These are phyloP conservation scores for Pachyuromys duprasi DNA, from an alignment of 2,797 vertebrate genomes.

Conservation along the genomic window DNA sequence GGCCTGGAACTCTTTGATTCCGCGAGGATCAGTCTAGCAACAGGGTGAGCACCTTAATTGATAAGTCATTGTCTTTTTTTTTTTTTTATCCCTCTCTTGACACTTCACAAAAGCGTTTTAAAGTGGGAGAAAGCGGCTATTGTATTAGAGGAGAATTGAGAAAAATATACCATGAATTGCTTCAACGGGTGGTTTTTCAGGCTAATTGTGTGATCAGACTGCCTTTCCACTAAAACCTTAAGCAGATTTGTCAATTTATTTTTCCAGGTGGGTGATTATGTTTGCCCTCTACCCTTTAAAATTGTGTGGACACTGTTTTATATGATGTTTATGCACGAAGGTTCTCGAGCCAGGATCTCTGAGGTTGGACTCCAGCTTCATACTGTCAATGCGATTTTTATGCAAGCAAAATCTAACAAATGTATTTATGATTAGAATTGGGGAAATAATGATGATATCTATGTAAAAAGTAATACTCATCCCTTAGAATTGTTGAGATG, in stretches of 20 bases:
- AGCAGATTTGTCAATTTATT: background rate
- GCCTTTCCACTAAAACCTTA: background rate
- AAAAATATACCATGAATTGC: background rate
- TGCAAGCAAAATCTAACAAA: background rate
- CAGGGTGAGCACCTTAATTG: slow-evolving; percentile 33
- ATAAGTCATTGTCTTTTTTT: background rate
- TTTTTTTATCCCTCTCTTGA: background rate
- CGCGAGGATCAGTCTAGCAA: background rate
- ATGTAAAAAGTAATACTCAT: background rate
- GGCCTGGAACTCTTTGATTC: background rate
- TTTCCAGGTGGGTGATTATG: background rate
- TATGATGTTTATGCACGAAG: background rate
- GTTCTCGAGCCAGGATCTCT: slow-evolving; percentile 29
- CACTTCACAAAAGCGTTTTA: background rate
- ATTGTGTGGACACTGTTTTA: background rate
- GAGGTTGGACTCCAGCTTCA: background rate
- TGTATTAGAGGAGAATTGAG: background rate
- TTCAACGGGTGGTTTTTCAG: background rate
- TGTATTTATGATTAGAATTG: background rate
- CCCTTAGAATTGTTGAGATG: background rate
- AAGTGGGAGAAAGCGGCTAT: background rate
- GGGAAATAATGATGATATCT: background rate
- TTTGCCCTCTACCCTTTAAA: background rate
- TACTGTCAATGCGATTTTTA: background rate
- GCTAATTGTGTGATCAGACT: background rate